Conservation (phyloP, 2,797 vertebrate species). For the Notolepis coatsorum region DNA sequence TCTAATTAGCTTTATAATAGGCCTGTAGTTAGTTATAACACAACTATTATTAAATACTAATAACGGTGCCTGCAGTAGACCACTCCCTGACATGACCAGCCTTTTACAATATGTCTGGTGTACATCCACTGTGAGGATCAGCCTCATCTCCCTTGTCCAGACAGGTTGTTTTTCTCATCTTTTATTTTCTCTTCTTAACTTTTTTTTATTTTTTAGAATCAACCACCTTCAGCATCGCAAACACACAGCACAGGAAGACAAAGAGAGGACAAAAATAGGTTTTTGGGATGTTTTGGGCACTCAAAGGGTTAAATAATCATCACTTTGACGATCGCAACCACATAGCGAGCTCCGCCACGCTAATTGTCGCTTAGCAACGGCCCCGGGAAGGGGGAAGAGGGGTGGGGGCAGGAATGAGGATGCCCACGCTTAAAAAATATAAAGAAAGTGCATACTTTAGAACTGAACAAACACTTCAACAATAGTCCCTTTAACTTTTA, state of each 20-base stretch:
- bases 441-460: too few relatives aligned
- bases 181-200: neutral
- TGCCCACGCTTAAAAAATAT: constrained; percentile 14
- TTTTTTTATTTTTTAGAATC: constrained; percentile 64
- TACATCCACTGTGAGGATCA: too few relatives aligned
- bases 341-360: constrained; percentile 23
- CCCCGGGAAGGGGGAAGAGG: too few relatives aligned
- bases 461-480: constrained; percentile 52
- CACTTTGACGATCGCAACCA: constrained; percentile 45
- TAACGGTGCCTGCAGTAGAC: too few relatives aligned
- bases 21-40: too few relatives aligned
- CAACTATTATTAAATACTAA: too few relatives aligned
- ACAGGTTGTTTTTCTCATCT: neutral
- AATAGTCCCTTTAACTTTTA: constrained; percentile 89
- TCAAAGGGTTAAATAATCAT: constrained; percentile 88
- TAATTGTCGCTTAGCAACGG: constrained; percentile 11
- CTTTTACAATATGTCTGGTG: too few relatives aligned
- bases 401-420: constrained; percentile 26
- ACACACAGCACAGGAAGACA: constrained; percentile 52
- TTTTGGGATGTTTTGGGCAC: constrained; percentile 74
- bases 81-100: too few relatives aligned
- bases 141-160: too few relatives aligned
- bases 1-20: too few relatives aligned
- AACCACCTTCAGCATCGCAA: constrained; percentile 84
- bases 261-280: constrained; percentile 52